Evolutionary conservation across 2,797 vertebrate species (phyloP).

Genomic region (Gymnothorax javanicus): DNA sequence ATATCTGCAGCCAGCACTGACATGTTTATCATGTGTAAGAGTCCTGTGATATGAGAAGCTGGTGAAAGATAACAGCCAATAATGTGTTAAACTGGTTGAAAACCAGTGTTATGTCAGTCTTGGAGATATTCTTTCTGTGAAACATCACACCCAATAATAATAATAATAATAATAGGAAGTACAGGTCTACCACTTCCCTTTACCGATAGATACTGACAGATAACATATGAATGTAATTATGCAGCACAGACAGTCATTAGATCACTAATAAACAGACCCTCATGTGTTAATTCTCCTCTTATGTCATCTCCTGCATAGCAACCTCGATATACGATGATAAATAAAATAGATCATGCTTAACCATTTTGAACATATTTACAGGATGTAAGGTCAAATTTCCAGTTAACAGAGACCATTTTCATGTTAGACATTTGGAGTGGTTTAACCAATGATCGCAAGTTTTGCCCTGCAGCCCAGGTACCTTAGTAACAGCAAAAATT

Average conservation of each 20-base stretch:
- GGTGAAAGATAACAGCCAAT: not conserved
- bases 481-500: slow-evolving; percentile 24
- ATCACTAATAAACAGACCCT: not conserved
- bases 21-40: not conserved
- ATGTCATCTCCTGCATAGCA: not conserved
- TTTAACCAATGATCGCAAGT: slow-evolving; percentile 17
- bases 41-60: not conserved
- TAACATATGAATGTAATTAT: not conserved
- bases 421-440: not conserved
- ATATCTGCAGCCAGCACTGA: not conserved
- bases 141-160: too few relatives aligned
- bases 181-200: not conserved
- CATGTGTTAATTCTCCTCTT: not conserved
- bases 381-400: not conserved
- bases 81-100: too few relatives aligned
- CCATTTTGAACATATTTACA: slow-evolving; percentile 5
- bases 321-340: not conserved
- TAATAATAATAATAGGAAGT: not conserved
- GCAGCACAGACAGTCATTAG: not conserved
- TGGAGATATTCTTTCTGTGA: too few relatives aligned
- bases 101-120: too few relatives aligned
- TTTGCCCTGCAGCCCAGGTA: not conserved
- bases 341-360: not conserved
- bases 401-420: not conserved
- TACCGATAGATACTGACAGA: not conserved